A percentile compares a stretch with the other conserved stretches of the same genome.
phyloP scores from a whole-genome alignment of 2,888 invertebrate species.

The Euphydryas editha region DNA sequence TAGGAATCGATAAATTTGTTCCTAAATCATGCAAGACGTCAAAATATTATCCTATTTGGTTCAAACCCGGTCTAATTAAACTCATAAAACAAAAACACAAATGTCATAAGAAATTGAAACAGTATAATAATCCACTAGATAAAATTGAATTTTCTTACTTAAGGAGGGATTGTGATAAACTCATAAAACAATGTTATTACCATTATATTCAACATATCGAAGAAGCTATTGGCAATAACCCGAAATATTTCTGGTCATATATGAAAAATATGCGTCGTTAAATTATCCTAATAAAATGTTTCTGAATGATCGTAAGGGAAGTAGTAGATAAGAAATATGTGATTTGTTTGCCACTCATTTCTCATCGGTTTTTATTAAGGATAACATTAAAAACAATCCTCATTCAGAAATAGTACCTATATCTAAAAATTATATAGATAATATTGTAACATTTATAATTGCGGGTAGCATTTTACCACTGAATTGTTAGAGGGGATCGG shows the following conservation, averaged over 20 bases:
- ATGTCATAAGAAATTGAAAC: slow-evolving; percentile 14
- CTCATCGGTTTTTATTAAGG: no score
- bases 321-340: neutral
- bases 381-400: no score
- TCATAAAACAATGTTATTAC: neutral
- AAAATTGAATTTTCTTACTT: slow-evolving; percentile 10
- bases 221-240: neutral
- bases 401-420: no score
- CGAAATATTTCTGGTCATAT: neutral
- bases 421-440: no score
- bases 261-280: neutral
- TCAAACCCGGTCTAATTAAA: slow-evolving; percentile 3
- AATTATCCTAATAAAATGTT: neutral
- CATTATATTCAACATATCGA: neutral
- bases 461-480: no score
- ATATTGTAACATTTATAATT: no score
- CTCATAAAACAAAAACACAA: slow-evolving; percentile 12
- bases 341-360: neutral
- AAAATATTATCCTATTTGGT: slow-evolving; percentile 19
- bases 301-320: neutral
- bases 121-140: slow-evolving; percentile 11
- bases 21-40: no score
- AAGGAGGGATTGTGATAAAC: neutral
- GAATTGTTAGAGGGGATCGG: no score
- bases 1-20: no score